Percentiles rank a stretch among this genome's conserved stretches.
Conservation (phyloP, 2,113 vertebrate genomes). For the Atrichornis clamosus region DNA sequence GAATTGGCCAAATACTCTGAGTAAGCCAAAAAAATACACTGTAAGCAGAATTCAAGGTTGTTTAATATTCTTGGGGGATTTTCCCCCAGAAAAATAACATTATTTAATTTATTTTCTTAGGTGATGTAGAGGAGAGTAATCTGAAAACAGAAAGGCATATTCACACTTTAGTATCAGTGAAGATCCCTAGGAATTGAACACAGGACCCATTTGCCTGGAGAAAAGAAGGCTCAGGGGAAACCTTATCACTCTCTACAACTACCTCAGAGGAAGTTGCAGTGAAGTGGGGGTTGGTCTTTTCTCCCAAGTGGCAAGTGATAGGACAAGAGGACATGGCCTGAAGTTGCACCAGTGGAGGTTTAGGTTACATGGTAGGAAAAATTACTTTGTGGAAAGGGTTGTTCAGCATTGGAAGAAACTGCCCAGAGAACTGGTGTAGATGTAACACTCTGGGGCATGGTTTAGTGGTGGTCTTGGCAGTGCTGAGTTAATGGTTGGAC, state of each 20-base stretch:
- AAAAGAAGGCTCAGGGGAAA: neutral
- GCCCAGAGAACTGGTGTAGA: neutral
- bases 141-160: neutral
- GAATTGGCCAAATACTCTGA: neutral
- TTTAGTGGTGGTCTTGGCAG: neutral
- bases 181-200: neutral
- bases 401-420: neutral
- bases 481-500: neutral
- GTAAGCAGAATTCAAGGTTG: neutral
- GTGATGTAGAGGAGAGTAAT: neutral
- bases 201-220: neutral
- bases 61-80: fast-evolving
- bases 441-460: neutral
- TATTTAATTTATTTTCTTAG: neutral
- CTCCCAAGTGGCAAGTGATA: neutral
- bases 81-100: neutral
- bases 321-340: neutral
- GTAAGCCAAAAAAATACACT: neutral
- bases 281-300: neutral
- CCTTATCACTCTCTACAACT: neutral
- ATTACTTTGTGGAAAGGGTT: neutral
- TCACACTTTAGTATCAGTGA: neutral
- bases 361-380: neutral
- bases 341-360: neutral
- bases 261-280: neutral